These are phyloP conservation scores for Sanderia malayensis DNA, from an alignment of 30 jellyfish, hydroid and myxozoan genomes.

Conservation along the genomic window DNA sequence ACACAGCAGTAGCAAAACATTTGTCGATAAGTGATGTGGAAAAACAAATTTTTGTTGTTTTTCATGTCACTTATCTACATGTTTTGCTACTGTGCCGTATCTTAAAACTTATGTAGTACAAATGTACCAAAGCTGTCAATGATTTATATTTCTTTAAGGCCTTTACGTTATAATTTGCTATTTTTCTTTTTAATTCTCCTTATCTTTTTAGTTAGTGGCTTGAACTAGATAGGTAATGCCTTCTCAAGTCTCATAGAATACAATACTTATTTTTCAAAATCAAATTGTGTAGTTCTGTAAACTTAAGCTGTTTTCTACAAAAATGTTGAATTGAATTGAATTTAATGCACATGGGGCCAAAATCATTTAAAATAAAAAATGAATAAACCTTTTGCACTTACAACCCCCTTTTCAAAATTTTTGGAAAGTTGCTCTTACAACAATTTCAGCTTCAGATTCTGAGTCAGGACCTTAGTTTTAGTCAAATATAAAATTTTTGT, in stretches of 20 bases:
- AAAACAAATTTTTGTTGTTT: neutral
- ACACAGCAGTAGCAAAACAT: neutral
- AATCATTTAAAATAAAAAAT: neutral
- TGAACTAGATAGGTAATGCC: constrained; percentile 1
- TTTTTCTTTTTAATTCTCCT: neutral
- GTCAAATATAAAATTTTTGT: neutral
- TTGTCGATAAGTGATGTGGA: neutral
- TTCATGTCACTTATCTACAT: neutral
- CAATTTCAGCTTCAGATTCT: neutral
- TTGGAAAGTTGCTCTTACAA: neutral
- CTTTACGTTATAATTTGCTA: neutral
- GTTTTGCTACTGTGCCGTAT: neutral
- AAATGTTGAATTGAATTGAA: neutral
- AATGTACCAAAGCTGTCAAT: neutral
- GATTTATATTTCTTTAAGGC: neutral
- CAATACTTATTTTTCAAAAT: neutral
- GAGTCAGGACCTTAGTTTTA: neutral
- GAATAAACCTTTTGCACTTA: neutral
- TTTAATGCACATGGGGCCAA: neutral
- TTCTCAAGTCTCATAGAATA: neutral
- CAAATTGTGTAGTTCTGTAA: neutral
- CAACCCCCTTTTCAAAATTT: neutral
- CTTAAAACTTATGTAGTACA: neutral
- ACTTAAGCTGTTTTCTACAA: neutral
- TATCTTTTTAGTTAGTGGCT: neutral